Base-by-base conservation (phyloP, 2,113 vertebrate species). In the Phrynosoma platyrhinos region DNA sequence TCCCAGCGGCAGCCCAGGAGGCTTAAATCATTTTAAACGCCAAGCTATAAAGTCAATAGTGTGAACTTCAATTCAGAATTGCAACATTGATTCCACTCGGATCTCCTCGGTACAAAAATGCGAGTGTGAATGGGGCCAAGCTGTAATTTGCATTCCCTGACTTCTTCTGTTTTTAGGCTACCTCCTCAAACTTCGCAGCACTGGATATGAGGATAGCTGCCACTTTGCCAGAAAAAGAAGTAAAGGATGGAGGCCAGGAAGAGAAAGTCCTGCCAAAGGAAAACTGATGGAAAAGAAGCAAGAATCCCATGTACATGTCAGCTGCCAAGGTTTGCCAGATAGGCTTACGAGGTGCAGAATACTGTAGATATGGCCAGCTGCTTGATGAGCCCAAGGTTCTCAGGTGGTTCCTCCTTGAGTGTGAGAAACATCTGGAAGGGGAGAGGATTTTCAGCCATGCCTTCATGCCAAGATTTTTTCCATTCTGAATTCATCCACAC, bases 131-230 rank as follows among this genome's bases (percentile, higher is more conserved):
- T 36, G 36, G 55, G 74, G 69, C 3, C 55, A 69, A 25, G 13
- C 10, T 58, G 18, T 78, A 83, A 88, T 25, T 10, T 62, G 14
- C 30, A 27, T 58, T 3, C 47, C 9, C 1, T 68, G 58, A 36
- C 79, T 87, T 42, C 76, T 91, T 92, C 68, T 47, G 32, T 62
- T 91, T 93, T 82, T 90, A 96, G 95, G 72, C 3, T 0, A 58
- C 0, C 21, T 0, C 79, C 77, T 85, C 75, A 25, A 80, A 89
- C 40, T 94, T 94, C 79, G 92, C 94, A 72, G 94, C 92, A 0
- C 83, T 96, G 89, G 94, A 95, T 79, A 82, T 84, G 68, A 90
- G 92, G n/a, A 10, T 81, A 64, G 36, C 90, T 52, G 40, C 68
- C 71, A 9, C 36, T 47, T 72, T 90, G 81, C 92, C 90, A 0